Evolutionary conservation across 2,797 vertebrate species (phyloP).

Genomic region (Chloroceryle amazona): DNA sequence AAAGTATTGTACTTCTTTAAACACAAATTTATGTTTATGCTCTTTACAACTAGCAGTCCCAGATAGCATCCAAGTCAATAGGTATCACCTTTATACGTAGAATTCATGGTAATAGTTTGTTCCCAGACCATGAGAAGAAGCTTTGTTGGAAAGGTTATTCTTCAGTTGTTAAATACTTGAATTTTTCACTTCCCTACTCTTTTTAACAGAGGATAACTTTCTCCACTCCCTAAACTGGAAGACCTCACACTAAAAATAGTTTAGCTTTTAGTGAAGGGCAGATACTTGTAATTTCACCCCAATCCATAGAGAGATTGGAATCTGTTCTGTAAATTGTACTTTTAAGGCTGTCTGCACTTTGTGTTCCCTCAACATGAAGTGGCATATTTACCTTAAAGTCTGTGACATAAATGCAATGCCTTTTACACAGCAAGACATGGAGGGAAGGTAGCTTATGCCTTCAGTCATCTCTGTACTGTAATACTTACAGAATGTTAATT

Average conservation of each 20-base stretch:
- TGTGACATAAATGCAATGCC: neutral
- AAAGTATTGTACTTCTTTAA: neutral
- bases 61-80: neutral
- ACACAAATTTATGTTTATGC: neutral
- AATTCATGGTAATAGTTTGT: neutral
- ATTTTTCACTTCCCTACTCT: neutral
- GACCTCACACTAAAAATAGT: neutral
- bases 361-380: neutral
- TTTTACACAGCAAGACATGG: neutral
- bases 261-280: neutral
- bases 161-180: neutral
- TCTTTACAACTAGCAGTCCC: neutral
- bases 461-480: neutral
- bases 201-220: neutral
- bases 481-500: slow-evolving; percentile 40
- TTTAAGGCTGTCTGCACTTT: neutral
- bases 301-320: neutral
- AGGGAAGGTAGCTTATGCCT: neutral
- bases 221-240: neutral
- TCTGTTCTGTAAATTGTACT: neutral
- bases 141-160: neutral
- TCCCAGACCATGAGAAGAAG: neutral
- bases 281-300: neutral
- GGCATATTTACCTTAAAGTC: neutral
- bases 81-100: neutral